Evolutionary conservation across 1,140 invertebrate species (phyloP), one percentile per base, ranked within the genome.

Genomic region (Drosophila kanapiae): DNA sequence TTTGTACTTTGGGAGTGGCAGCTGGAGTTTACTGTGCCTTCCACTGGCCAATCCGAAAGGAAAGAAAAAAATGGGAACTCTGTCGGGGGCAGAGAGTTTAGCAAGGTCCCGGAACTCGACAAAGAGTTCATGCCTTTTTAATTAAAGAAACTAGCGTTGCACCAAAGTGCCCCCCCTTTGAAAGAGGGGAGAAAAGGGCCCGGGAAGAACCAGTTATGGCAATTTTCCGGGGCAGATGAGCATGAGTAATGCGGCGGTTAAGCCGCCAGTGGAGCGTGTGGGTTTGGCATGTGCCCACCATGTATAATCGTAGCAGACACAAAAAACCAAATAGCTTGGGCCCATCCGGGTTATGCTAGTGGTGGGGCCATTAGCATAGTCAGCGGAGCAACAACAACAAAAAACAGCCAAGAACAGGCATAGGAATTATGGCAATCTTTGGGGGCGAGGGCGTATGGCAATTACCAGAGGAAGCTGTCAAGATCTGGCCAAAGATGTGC

Each of bases 51-150:
- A 38, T 69, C 23, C 18, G 38, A 49, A 48, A 23, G 3, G 23
- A 23, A 23, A 23, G 3, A 23, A 23, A 23, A 23, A 23, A 29
- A 37, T 13, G 43, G 51, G 43, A 47, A 16, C 31, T 49, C 11
- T 45, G 40, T 13, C 18, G 33, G 40, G 70, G 69, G 23, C 48
- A 62, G 56, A 61, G 29, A 47, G 71, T 33, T 63, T 68, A 80
- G 57, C 29, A 60, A 47, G 72, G 70, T 68, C 47, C 65, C 68
- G 33, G 64, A 87, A 88, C 75, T 77, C 76, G 33, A 31, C 35
- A 57, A 61, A 78, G 57, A 88, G 68, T 88, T 88, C 29, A 64
- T 69, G 64, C 47, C 75, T 79, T 80, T 86, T 86, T 80, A 87
- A 87, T 87, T 88, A 87, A 78, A 77, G 72, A 78, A 78, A 70